Conservation (phyloP, 1,140 invertebrate species). For the Ceratina calcarata region DNA sequence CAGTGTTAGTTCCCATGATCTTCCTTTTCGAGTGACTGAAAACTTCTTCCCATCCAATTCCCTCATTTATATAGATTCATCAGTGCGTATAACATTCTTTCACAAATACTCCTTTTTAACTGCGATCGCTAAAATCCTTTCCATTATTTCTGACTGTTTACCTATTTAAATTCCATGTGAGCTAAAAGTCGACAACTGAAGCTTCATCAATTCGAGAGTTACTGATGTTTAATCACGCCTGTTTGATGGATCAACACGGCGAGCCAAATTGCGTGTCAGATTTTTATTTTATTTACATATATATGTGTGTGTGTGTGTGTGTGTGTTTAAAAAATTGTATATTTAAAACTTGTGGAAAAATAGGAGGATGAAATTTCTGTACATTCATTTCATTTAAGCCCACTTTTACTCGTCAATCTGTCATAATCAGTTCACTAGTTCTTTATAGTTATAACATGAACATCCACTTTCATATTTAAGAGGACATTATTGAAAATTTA, state of each 20-base stretch:
- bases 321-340: no score
- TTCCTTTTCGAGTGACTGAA: neutral
- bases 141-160: neutral
- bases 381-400: no score
- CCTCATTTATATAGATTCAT: neutral
- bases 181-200: neutral
- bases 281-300: neutral
- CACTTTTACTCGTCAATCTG: no score
- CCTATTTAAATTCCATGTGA: neutral
- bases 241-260: neutral
- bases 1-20: neutral
- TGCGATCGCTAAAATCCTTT: neutral
- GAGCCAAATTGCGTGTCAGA: neutral
- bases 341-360: no score
- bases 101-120: neutral
- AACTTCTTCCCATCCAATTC: neutral
- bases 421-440: neutral
- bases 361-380: no score
- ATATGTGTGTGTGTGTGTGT: no score
- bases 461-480: neutral
- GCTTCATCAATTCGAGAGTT: neutral
- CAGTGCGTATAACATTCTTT: neutral
- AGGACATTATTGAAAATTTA: constrained; percentile 56
- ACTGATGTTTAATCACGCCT: neutral
- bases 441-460: neutral